phyloP scores from a whole-genome alignment of 2,888 invertebrate species.

The Volucella bombylans region DNA sequence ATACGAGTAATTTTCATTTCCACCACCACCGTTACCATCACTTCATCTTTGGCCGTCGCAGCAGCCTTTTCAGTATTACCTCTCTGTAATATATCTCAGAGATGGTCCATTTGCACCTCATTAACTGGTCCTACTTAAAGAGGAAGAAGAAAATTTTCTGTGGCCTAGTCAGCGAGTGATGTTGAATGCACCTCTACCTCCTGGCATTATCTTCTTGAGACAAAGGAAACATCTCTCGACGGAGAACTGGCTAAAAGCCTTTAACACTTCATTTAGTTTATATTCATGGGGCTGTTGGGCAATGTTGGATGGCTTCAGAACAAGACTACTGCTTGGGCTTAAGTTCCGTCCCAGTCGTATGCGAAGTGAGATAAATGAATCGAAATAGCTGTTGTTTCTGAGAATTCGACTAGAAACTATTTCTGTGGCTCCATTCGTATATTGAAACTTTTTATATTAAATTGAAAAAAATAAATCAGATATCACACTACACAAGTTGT shows the following conservation, averaged over 20 bases:
- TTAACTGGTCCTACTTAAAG: conserved; percentile 37
- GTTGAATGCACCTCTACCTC: conserved; percentile 33
- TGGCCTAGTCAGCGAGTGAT: neutral
- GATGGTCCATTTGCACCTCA: conserved; percentile 67
- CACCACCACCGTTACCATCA: neutral
- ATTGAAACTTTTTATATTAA: conserved; percentile 44
- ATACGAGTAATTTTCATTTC: conserved; percentile 7
- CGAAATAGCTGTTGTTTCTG: conserved; percentile 26
- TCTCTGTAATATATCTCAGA: conserved; percentile 48
- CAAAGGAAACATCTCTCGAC: conserved; percentile 53
- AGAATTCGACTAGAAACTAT: conserved; percentile 24
- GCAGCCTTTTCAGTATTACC: neutral
- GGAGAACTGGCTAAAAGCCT: conserved; percentile 50
- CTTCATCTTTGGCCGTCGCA: too few relatives aligned
- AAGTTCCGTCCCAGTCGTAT: too few relatives aligned
- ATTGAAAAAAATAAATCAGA: conserved; percentile 58
- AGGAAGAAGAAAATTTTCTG: conserved; percentile 4
- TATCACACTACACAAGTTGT: conserved; percentile 36
- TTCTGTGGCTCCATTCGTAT: conserved; percentile 13
- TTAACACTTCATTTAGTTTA: conserved; percentile 68
- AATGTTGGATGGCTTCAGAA: neutral
- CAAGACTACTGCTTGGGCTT: too few relatives aligned
- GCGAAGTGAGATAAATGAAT: conserved; percentile 49
- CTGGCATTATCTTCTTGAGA: conserved; percentile 42
- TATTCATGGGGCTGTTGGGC: conserved; percentile 48